Base-by-base conservation (phyloP, 1,140 invertebrate species). In the Melipona quadrifasciata region DNA sequence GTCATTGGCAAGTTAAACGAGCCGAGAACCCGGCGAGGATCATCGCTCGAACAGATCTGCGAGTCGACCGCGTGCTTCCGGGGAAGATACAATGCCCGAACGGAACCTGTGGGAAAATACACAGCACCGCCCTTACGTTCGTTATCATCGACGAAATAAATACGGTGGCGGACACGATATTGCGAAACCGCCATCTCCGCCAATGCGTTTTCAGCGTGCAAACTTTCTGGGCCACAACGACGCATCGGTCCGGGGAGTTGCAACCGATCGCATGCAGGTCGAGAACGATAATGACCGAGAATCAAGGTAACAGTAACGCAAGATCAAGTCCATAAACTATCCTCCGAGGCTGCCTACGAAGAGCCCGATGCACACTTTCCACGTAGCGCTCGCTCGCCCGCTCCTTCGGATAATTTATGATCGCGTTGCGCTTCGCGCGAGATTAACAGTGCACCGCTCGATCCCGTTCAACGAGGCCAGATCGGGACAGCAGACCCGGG, bases 131-230 rank as follows among this genome's bases (percentile, higher is more conserved):
- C 47, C 81, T 75, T 73, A 84, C 61, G 78, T 80, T 77, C 84
- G 80, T 90, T 85, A 89, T 87, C 91, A 92, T 89, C 88, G 87
- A 90, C 78, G 85, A 74, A 85, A 87, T 77, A 87, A 89, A 90
- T 85, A 86, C 82, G n/a, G n/a, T 47, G 6, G 16, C 27, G 17
- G 27, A 39, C 75, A 34, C 21, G 21, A 24, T 61, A 82, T 82
- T 58, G 24, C 24, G 51, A 27, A 47, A 75, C 73, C 68, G 67
- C 19, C 68, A 57, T 70, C 27, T 24, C 55, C 34, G 67, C 19
- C 39, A n/a, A 51, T 24, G 27, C 47, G 8, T 55, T 68, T 75
- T 61, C 64, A n/a, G 21, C 65, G 55, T 14, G 17, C 51, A 31
- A 80, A 70, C 85, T 77, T 87, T 81, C 55, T 87, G 75, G 4